Conservation (phyloP, 2,888 invertebrate species). For the Asteroscopus sphinx region DNA sequence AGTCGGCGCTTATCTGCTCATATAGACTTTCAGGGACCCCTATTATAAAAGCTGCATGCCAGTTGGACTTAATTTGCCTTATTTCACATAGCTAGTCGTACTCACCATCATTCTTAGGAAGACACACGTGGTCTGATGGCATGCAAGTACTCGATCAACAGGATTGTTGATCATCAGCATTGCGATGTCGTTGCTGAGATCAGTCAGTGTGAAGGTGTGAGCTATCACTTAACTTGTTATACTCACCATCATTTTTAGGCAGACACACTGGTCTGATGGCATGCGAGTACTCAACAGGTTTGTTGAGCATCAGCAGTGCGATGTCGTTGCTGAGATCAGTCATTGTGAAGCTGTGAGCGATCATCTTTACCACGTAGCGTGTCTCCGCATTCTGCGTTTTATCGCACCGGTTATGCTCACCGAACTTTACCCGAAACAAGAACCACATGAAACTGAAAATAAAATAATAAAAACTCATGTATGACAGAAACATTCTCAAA, state of each 20-base stretch:
- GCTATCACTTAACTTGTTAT: no score
- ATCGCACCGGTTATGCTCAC: conserved; percentile 95
- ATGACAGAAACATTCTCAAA: neutral
- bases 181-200: no score
- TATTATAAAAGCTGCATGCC: no score
- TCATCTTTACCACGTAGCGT: conserved; percentile 92
- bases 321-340: conserved; percentile 96
- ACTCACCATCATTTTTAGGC: conserved; percentile 90
- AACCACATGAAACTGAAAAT: conserved; percentile 95
- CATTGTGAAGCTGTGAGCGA: conserved; percentile 94
- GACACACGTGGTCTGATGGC: no score
- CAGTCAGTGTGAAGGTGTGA: no score
- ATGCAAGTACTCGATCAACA: no score
- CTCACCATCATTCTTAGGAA: no score
- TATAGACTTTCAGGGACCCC: no score
- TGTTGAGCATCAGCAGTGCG: conserved; percentile 93
- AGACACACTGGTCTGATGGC: conserved; percentile 95
- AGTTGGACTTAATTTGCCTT: no score
- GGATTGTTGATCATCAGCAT: no score
- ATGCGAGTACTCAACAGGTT: conserved; percentile 93
- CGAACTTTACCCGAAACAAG: conserved; percentile 96
- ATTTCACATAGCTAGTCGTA: no score
- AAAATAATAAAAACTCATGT: neutral
- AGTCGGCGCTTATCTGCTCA: no score
- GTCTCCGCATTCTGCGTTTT: conserved; percentile 91